These are phyloP conservation scores for Esperia sulphurella DNA, from an alignment of 2,888 invertebrate species.

Conservation along the genomic window DNA sequence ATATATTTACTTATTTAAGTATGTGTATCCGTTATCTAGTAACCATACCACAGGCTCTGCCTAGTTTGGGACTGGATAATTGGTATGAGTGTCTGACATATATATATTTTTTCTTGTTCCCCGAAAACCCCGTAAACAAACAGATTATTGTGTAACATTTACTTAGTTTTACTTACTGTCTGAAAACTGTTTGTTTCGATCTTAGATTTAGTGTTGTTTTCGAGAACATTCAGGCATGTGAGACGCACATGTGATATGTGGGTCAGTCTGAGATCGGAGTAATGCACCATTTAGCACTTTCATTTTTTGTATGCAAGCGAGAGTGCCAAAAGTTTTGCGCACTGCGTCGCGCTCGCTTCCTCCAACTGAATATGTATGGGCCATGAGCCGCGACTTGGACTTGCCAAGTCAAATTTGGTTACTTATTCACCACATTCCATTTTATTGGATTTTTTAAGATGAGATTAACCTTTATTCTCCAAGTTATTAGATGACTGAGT, in stretches of 20 bases:
- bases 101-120: too few relatives aligned
- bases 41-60: too few relatives aligned
- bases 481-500: not conserved
- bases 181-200: not conserved
- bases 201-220: not conserved
- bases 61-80: too few relatives aligned
- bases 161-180: not conserved
- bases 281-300: conserved; percentile 64
- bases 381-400: conserved; percentile 24
- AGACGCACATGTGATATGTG: conserved; percentile 14
- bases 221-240: not conserved
- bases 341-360: conserved; percentile 44
- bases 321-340: conserved; percentile 78
- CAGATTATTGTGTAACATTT: too few relatives aligned
- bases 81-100: too few relatives aligned
- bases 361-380: conserved; percentile 64
- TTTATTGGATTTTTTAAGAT: conserved; percentile 43
- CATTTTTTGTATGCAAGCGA: conserved; percentile 74
- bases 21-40: too few relatives aligned
- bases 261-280: conserved; percentile 36
- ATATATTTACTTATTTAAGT: too few relatives aligned
- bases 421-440: conserved; percentile 53
- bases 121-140: too few relatives aligned
- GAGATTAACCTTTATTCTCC: not conserved
- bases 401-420: conserved; percentile 69